phyloP scores from a whole-genome alignment of 2,113 vertebrate species.

The Aegotheles bennettii region DNA sequence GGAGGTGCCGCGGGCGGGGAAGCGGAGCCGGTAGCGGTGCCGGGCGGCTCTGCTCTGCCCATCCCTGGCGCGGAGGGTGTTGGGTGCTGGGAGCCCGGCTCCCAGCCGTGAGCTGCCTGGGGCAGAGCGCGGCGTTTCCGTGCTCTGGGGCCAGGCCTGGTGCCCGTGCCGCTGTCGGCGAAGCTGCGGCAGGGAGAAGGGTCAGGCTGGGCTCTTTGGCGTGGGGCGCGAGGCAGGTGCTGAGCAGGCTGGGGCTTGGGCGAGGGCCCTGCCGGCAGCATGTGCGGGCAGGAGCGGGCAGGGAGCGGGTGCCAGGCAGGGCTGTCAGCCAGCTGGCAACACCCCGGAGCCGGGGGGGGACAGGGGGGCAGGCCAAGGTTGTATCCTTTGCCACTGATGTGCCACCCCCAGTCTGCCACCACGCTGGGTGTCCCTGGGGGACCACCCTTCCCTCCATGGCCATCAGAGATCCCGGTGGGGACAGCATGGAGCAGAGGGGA shows the following conservation, averaged over 20 bases:
- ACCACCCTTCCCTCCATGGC: neutral
- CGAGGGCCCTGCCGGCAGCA: neutral
- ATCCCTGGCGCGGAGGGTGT: fast-evolving
- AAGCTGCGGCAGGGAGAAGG: neutral
- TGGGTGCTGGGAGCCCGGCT: neutral
- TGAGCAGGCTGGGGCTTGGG: neutral
- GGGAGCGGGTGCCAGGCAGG: neutral
- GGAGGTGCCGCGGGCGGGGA: neutral
- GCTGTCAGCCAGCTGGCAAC: slow-evolving; percentile 2
- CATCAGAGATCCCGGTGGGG: neutral
- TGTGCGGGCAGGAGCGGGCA: slow-evolving; percentile 22
- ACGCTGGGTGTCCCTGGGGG: fast-evolving
- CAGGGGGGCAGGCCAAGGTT: fast-evolving
- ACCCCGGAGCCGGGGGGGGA: neutral
- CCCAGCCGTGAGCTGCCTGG: too few species aligned
- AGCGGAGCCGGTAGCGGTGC: neutral
- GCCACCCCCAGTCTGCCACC: fast-evolving
- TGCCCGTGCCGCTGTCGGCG: neutral
- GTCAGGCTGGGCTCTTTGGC: neutral
- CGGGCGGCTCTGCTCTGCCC: neutral
- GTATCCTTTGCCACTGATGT: neutral
- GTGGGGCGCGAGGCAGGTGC: neutral
- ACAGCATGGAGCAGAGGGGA: neutral
- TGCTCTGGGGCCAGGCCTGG: neutral
- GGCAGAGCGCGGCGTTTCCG: too few species aligned